Evolutionary conservation across 35 echinoderm and acorn worm species (phyloP).

Genomic region (Patiria miniata): DNA sequence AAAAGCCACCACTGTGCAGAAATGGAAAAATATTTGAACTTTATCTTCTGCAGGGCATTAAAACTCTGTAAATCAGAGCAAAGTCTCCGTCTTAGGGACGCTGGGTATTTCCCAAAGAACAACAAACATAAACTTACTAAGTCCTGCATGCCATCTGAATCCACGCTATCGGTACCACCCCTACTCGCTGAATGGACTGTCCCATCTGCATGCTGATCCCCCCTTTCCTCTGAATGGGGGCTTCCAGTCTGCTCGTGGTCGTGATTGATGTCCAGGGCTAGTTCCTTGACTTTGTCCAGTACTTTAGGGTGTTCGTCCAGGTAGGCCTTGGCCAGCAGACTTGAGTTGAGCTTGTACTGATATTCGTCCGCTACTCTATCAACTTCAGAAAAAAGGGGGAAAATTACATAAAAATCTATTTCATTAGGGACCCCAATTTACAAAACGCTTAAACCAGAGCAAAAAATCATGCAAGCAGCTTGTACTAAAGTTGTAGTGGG

Average conservation of each 20-base stretch:
- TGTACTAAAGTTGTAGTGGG: no score
- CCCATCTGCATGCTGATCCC: background rate
- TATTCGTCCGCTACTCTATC: constrained; percentile 48
- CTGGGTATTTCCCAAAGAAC: background rate
- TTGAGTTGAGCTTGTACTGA: constrained; percentile 64
- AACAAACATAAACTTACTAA: background rate
- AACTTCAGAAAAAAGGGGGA: constrained; percentile 29
- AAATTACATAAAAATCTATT: no score
- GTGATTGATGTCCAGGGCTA: constrained; percentile 10
- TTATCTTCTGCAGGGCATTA: no score
- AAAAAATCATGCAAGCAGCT: no score
- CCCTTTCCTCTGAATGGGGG: background rate
- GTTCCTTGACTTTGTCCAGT: constrained; percentile 32
- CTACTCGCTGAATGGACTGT: background rate
- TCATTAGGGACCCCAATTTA: no score
- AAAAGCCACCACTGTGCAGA: no score
- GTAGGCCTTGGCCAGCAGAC: constrained; percentile 61
- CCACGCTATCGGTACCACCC: background rate
- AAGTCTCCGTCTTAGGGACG: no score
- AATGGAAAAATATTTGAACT: no score
- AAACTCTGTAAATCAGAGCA: no score
- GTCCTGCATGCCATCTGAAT: background rate
- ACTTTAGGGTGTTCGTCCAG: constrained; percentile 62
- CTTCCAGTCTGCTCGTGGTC: background rate
- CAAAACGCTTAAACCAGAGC: no score